Evolutionary conservation across 1,140 invertebrate genomes (phyloP).

Genomic region (Riptortus pedestris): DNA sequence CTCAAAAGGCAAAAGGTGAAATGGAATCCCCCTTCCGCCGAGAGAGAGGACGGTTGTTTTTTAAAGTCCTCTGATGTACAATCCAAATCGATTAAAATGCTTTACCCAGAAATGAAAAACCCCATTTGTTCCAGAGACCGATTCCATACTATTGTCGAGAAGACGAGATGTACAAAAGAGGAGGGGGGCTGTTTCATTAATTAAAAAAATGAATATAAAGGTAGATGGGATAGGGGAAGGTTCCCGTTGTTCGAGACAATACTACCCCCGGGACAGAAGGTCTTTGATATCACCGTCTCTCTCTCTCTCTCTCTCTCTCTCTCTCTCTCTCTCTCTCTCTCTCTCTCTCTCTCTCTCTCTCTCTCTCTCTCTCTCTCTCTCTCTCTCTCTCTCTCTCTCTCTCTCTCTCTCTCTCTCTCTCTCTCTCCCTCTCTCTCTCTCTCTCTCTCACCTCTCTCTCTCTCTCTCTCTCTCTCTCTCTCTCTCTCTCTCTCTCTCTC

Average conservation of each 20-base stretch:
- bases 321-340: not conserved
- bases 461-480: no score
- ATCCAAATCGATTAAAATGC: not conserved
- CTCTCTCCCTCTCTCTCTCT: no score
- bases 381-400: no score
- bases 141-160: not conserved
- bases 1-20: no score
- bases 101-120: not conserved
- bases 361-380: no score
- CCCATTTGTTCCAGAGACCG: not conserved
- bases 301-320: not conserved
- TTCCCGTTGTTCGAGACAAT: not conserved
- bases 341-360: no score
- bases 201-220: not conserved
- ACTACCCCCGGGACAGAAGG: not conserved
- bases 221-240: not conserved
- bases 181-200: not conserved
- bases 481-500: no score
- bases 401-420: no score
- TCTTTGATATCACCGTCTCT: not conserved
- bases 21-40: no score
- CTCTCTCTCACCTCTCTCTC: no score
- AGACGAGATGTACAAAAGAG: not conserved
- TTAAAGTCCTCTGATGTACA: not conserved
- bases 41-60: no score